Evolutionary conservation across 2,888 invertebrate genomes (phyloP).

Genomic region (Proisotoma minuta): DNA sequence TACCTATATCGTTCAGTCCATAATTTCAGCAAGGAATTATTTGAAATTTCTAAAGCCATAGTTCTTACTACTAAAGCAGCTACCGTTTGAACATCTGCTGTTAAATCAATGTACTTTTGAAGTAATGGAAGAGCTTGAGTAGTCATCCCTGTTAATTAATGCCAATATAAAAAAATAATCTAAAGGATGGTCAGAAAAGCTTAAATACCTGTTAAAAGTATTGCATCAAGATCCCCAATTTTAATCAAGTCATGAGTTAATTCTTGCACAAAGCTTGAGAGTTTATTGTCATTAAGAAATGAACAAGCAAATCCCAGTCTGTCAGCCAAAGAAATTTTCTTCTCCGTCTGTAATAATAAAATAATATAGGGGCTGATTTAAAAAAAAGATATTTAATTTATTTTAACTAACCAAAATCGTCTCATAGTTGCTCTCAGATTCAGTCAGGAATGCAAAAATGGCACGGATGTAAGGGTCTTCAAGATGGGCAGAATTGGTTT

Average conservation of each 20-base stretch:
- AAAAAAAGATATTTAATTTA: neutral
- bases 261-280: constrained; percentile 71
- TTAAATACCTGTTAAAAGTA: constrained; percentile 68
- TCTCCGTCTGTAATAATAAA: constrained; percentile 64
- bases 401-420: constrained; percentile 63
- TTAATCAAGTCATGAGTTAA: constrained; percentile 66
- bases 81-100: constrained; percentile 87
- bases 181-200: neutral
- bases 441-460: constrained; percentile 83
- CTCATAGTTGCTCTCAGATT: constrained; percentile 70
- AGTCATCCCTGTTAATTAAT: constrained; percentile 59
- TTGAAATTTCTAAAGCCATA: constrained; percentile 65
- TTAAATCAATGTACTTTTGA: constrained; percentile 78
- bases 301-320: constrained; percentile 85
- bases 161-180: neutral
- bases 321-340: constrained; percentile 77
- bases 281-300: constrained; percentile 73
- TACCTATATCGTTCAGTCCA: constrained; percentile 54
- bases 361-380: constrained; percentile 11
- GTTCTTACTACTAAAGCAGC: constrained; percentile 74
- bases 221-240: constrained; percentile 75
- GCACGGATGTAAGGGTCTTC: constrained; percentile 86
- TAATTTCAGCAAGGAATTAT: constrained; percentile 52
- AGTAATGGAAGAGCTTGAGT: constrained; percentile 71
- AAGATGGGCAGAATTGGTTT: constrained; percentile 68